A percentile compares a stretch with the other conserved stretches of the same genome.
Conservation (phyloP, 2,888 invertebrate species). For the Myopa tessellatipennis region DNA sequence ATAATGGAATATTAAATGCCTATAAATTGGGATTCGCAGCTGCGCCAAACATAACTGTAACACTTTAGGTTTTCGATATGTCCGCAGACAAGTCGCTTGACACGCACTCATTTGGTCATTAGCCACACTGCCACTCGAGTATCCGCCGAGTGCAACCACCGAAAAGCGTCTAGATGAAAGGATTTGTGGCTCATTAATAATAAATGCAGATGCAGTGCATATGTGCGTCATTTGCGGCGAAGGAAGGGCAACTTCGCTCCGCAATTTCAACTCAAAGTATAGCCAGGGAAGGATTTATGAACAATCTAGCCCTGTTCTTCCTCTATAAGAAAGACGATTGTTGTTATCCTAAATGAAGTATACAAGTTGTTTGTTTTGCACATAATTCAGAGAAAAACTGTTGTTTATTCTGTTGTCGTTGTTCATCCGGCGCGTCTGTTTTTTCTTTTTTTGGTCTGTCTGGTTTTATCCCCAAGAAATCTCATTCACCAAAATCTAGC, state of each 20-base stretch:
- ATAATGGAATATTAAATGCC: conserved; percentile 8
- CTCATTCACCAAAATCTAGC: neutral
- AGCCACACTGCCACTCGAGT: conserved; percentile 29
- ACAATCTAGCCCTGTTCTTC: neutral
- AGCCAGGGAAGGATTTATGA: conserved; percentile 18
- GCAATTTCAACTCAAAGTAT: neutral
- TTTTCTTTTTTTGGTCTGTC: conserved; percentile 10
- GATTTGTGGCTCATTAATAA: conserved; percentile 58
- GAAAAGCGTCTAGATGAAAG: conserved; percentile 42
- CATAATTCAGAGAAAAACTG: neutral
- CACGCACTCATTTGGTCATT: conserved; percentile 49
- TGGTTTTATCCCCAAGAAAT: conserved; percentile 2
- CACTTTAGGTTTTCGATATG: neutral
- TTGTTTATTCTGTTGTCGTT: neutral
- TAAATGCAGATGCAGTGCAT: conserved; percentile 58
- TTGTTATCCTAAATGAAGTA: conserved; percentile 9
- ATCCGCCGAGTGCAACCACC: conserved; percentile 39
- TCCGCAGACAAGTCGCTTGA: conserved; percentile 36
- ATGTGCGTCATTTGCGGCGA: conserved; percentile 47
- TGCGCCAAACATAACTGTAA: neutral
- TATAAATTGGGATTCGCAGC: conserved; percentile 16
- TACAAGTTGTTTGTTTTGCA: neutral
- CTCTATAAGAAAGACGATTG: neutral
- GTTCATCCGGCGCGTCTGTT: too few relatives aligned
- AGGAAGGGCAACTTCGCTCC: conserved; percentile 13